These are phyloP conservation scores for Borostomias antarcticus DNA, from an alignment of 2,797 vertebrate genomes.

Conservation along the genomic window DNA sequence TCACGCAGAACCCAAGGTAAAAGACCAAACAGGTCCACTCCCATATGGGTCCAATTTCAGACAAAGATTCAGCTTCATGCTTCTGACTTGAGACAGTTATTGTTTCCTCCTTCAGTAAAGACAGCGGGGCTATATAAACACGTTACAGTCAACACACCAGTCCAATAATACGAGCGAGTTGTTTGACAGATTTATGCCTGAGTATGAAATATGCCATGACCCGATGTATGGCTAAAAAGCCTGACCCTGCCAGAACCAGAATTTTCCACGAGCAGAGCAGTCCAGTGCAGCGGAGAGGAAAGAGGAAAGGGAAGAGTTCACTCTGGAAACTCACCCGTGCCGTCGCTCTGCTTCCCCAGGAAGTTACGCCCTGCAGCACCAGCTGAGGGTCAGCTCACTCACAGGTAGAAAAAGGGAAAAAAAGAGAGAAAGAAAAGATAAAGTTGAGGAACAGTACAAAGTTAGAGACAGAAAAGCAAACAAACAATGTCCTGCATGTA, in stretches of 20 bases:
- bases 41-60: constrained; percentile 1
- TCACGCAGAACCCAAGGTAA: constrained; percentile 47
- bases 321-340: constrained; percentile 90
- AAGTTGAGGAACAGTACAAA: too few species aligned
- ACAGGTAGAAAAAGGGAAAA: constrained; percentile 47
- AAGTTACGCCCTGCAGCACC: constrained; percentile 92
- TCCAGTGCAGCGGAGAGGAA: constrained; percentile 24
- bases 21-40: constrained; percentile 35
- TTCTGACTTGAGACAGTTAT: constrained; percentile 40
- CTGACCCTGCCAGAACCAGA: constrained; percentile 27
- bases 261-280: constrained; percentile 40
- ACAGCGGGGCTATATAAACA: constrained; percentile 38
- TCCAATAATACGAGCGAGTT: constrained; percentile 28
- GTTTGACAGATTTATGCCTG: constrained; percentile 51
- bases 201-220: constrained; percentile 51
- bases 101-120: constrained; percentile 32
- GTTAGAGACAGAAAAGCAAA: constrained; percentile 32
- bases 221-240: constrained; percentile 32
- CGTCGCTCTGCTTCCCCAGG: constrained; percentile 89
- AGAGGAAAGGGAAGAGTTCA: constrained; percentile 52
- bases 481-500: constrained; percentile 82
- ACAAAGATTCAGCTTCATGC: constrained; percentile 20
- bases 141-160: constrained; percentile 28
- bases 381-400: constrained; percentile 88
- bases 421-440: constrained; percentile 30